phyloP scores from a whole-genome alignment of 2,888 invertebrate genomes.

The Rhodophaea formosa region DNA sequence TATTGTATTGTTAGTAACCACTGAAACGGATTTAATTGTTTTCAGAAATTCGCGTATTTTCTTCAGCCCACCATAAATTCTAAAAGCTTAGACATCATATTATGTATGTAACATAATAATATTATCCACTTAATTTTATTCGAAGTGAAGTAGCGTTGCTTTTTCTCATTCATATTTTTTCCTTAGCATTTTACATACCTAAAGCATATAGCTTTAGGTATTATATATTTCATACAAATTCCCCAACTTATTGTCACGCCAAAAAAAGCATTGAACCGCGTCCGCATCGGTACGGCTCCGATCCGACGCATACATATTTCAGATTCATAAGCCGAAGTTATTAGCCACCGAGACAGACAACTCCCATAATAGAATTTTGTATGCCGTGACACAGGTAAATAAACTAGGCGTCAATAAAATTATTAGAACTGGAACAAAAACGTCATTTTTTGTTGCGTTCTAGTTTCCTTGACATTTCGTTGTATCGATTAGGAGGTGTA shows the following conservation, averaged over 20 bases:
- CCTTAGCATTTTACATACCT: too few species aligned
- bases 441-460: background rate
- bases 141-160: too few species aligned
- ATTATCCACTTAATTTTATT: too few species aligned
- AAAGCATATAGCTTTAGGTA: too few species aligned
- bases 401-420: background rate
- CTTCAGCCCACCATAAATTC: too few species aligned
- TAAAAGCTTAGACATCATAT: too few species aligned
- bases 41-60: too few species aligned
- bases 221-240: too few species aligned
- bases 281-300: background rate
- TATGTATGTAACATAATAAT: too few species aligned
- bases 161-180: too few species aligned
- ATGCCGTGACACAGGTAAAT: constrained; percentile 2
- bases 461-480: constrained; percentile 9
- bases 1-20: too few species aligned
- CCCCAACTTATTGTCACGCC: background rate
- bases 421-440: constrained; percentile 8
- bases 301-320: background rate
- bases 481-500: background rate
- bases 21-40: too few species aligned
- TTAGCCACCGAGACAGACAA: constrained; percentile 3
- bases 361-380: constrained; percentile 24
- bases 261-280: background rate
- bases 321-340: background rate